Percentiles rank a stretch among this genome's conserved stretches.
These are phyloP conservation scores for Athene cunicularia DNA, from an alignment of 2,113 vertebrate species.

Conservation along the genomic window DNA sequence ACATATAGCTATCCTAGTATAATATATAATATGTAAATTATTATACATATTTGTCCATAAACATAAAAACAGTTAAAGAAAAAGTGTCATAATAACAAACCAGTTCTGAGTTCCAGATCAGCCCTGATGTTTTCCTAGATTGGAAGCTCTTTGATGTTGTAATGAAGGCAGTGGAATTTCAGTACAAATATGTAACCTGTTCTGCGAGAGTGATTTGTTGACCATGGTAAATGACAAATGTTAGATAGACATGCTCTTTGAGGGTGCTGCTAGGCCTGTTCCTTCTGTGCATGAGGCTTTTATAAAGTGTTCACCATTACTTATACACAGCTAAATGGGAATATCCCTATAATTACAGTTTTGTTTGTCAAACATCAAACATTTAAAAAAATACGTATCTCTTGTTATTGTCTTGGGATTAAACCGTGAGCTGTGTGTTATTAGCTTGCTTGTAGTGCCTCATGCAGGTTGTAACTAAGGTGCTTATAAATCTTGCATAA, in stretches of 20 bases:
- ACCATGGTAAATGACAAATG: neutral
- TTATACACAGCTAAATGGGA: neutral
- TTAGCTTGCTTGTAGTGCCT: neutral
- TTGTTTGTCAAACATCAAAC: constrained; percentile 5
- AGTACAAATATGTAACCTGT: constrained; percentile 23
- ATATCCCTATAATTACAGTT: constrained; percentile 43
- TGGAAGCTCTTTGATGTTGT: constrained; percentile 16
- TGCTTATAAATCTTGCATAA: neutral
- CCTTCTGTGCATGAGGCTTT: neutral
- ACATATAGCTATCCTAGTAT: neutral
- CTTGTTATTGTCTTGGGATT: constrained; percentile 17
- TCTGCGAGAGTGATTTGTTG: constrained; percentile 13
- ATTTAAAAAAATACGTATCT: neutral
- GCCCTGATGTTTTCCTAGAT: neutral
- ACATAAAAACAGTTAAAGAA: neutral
- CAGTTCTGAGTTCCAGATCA: neutral
- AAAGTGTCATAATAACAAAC: neutral
- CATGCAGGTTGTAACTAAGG: neutral
- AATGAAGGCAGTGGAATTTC: constrained; percentile 17
- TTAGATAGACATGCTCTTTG: neutral
- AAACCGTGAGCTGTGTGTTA: neutral
- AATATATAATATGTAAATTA: neutral
- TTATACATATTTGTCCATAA: neutral
- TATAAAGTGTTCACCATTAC: neutral
- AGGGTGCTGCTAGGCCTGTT: neutral